A percentile compares a stretch with the other conserved stretches of the same genome.
These are phyloP conservation scores for Muraenolepis orangiensis DNA, from an alignment of 2,797 vertebrate genomes.

Conservation along the genomic window DNA sequence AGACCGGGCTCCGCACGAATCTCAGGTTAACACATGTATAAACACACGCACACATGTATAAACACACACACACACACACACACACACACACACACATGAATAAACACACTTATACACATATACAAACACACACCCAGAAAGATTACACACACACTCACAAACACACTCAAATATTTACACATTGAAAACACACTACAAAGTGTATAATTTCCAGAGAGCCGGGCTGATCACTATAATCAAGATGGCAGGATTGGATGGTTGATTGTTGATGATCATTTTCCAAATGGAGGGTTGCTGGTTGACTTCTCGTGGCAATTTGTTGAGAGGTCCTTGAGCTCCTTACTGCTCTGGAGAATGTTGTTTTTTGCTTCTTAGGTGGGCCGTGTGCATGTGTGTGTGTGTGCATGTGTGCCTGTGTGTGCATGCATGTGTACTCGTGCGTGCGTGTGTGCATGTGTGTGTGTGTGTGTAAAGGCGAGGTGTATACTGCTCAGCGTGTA, in stretches of 20 bases:
- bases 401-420: too few species aligned
- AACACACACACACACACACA: not conserved
- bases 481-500: not conserved
- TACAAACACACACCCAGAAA: too few species aligned
- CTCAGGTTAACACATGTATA: constrained; percentile 73
- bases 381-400: too few species aligned
- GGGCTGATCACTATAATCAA: not conserved
- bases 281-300: not conserved
- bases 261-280: not conserved
- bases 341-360: not conserved
- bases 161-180: not conserved
- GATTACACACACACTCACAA: not conserved
- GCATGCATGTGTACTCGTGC: too few species aligned
- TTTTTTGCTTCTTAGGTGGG: not conserved
- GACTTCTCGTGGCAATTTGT: not conserved
- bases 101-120: too few species aligned
- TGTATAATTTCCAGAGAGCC: not conserved
- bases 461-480: too few species aligned
- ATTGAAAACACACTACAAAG: not conserved
- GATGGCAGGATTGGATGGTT: not conserved
- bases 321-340: not conserved
- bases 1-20: constrained; percentile 65
- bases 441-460: too few species aligned
- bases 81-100: not conserved
- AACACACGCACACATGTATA: not conserved